Evolutionary conservation across 1,140 invertebrate genomes (phyloP).

Genomic region (Monomorium pharaonis): DNA sequence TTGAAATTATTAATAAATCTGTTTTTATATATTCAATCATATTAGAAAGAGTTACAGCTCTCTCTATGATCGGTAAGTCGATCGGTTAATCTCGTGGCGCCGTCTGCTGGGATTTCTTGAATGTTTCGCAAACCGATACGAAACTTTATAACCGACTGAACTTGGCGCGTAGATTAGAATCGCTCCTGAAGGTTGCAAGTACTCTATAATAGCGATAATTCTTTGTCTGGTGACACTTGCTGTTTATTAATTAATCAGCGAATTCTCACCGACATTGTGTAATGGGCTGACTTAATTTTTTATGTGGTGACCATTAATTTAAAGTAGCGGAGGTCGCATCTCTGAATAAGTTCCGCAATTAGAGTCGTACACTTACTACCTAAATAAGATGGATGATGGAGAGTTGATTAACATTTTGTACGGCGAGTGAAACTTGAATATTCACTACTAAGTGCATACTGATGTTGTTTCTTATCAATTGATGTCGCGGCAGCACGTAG

Average conservation of each 20-base stretch:
- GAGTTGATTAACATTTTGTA: constrained; percentile 60
- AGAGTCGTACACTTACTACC: constrained; percentile 41
- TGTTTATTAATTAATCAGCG: neutral
- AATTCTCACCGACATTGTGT: constrained; percentile 16
- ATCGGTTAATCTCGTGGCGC: constrained; percentile 58
- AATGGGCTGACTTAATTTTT: constrained; percentile 44
- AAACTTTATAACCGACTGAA: constrained; percentile 38
- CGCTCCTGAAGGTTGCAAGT: no score
- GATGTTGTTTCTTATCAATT: constrained; percentile 75
- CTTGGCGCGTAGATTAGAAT: constrained; percentile 51
- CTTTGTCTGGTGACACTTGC: constrained; percentile 21
- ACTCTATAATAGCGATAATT: constrained; percentile 15
- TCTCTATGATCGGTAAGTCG: constrained; percentile 60
- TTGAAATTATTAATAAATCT: neutral
- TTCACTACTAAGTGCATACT: constrained; percentile 73
- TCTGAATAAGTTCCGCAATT: constrained; percentile 61
- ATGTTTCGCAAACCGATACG: neutral
- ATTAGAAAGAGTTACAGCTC: no score
- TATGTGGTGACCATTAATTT: constrained; percentile 48
- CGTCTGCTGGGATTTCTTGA: neutral
- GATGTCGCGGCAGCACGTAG: constrained; percentile 58
- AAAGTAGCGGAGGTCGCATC: neutral
- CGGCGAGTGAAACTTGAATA: constrained; percentile 34
- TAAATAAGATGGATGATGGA: constrained; percentile 37
- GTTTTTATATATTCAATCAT: neutral